Conservation (phyloP, 2,797 vertebrate genomes). For the Spondyliosoma cantharus region DNA sequence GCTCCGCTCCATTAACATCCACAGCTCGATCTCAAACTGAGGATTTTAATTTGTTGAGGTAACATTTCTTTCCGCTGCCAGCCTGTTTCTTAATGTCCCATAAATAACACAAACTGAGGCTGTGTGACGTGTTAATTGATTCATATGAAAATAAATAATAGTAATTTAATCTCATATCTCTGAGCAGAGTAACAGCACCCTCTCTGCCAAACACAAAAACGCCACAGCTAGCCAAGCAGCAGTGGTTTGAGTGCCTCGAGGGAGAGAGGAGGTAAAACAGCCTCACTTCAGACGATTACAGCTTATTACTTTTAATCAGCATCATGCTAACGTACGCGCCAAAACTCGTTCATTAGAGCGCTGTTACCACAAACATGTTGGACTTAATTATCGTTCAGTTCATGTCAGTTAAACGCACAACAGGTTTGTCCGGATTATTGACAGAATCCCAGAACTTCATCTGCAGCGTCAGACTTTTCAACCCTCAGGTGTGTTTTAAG, state of each 20-base stretch:
- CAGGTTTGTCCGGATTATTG: neutral
- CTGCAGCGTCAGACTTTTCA: neutral
- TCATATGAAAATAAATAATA: neutral
- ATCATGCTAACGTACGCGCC: neutral
- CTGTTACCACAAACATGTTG: neutral
- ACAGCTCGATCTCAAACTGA: neutral
- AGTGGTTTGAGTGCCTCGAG: neutral
- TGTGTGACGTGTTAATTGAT: neutral
- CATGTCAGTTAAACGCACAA: neutral
- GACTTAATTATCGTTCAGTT: neutral
- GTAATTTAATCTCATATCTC: neutral
- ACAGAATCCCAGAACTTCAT: neutral
- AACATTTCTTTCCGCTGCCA: neutral
- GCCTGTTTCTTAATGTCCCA: neutral
- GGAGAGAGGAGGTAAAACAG: neutral
- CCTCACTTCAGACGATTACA: neutral
- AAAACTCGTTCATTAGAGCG: neutral
- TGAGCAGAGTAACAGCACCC: neutral
- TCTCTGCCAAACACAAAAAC: slow-evolving; percentile 12
- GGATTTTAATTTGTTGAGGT: neutral
- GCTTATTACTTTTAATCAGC: neutral
- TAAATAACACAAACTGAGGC: neutral
- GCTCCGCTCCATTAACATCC: neutral
- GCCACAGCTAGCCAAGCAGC: neutral
- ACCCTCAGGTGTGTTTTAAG: neutral